These are phyloP conservation scores for Heliangelus exortis DNA, from an alignment of 2,797 vertebrate genomes.

Conservation along the genomic window DNA sequence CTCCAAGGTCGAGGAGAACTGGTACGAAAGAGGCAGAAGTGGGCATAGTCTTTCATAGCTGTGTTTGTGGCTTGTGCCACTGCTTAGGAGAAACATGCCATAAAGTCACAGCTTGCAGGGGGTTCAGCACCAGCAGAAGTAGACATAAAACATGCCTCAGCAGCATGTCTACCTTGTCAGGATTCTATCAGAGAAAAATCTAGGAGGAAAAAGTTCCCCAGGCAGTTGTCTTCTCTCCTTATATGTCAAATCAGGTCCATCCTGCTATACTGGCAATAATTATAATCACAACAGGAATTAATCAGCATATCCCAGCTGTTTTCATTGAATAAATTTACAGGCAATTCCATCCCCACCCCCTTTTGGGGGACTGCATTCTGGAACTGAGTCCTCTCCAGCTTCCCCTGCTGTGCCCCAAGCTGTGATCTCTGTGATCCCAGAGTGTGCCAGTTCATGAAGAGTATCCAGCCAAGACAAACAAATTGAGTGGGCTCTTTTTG, in stretches of 20 bases:
- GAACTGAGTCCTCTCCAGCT: neutral
- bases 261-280: neutral
- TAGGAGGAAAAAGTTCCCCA: neutral
- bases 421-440: neutral
- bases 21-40: neutral
- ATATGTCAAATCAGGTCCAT: neutral
- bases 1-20: neutral
- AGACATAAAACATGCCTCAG: neutral
- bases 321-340: neutral
- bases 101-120: neutral
- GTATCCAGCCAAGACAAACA: neutral
- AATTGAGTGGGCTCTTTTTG: neutral
- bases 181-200: neutral
- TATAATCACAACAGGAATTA: neutral
- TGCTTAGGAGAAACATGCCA: neutral
- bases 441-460: neutral
- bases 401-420: neutral
- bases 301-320: neutral
- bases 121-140: neutral
- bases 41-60: neutral
- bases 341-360: rapidly evolving
- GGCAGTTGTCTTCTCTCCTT: neutral
- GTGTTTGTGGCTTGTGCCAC: neutral
- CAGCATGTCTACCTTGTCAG: neutral
- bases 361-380: neutral